These are phyloP conservation scores for Ceratitis capitata DNA, from an alignment of 1,140 invertebrate genomes.

Conservation along the genomic window DNA sequence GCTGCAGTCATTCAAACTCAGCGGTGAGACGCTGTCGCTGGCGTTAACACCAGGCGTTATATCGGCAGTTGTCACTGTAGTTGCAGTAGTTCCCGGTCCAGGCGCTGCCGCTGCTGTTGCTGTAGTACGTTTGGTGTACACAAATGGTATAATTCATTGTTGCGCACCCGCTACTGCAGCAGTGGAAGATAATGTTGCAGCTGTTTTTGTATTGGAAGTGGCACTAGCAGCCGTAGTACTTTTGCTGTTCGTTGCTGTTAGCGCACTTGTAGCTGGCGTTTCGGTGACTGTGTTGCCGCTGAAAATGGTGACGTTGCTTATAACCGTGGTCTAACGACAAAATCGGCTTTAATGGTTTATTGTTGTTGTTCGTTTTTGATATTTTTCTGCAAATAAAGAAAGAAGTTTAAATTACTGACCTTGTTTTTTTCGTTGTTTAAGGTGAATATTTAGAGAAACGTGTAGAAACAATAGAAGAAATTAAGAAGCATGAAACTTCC, in stretches of 20 bases:
- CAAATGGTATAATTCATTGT: no score
- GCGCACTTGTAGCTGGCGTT: slow-evolving; percentile 30
- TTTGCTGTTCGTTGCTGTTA: slow-evolving; percentile 42
- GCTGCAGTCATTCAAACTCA: slow-evolving; percentile 62
- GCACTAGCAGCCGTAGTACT: slow-evolving; percentile 16
- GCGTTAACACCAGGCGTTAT: slow-evolving; percentile 49
- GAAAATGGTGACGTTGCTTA: neutral
- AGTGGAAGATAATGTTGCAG: neutral
- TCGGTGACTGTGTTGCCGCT: neutral
- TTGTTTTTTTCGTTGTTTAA: no score
- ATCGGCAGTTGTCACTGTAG: slow-evolving; percentile 49
- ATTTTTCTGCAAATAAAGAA: slow-evolving; percentile 55
- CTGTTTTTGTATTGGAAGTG: neutral
- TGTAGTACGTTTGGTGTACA: neutral
- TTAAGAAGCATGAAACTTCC: no score
- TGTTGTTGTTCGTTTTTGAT: slow-evolving; percentile 61
- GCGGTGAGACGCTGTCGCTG: slow-evolving; percentile 52
- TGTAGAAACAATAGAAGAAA: no score
- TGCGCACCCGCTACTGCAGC: no score
- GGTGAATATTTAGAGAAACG: no score
- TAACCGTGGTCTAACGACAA: slow-evolving; percentile 53
- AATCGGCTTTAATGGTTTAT: slow-evolving; percentile 61
- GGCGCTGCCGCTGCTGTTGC: neutral
- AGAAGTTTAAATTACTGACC: neutral
- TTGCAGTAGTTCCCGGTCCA: neutral